These are phyloP conservation scores for Parazoanthus atlanticus DNA, from an alignment of 92 coral and sea anemone species.

Conservation along the genomic window DNA sequence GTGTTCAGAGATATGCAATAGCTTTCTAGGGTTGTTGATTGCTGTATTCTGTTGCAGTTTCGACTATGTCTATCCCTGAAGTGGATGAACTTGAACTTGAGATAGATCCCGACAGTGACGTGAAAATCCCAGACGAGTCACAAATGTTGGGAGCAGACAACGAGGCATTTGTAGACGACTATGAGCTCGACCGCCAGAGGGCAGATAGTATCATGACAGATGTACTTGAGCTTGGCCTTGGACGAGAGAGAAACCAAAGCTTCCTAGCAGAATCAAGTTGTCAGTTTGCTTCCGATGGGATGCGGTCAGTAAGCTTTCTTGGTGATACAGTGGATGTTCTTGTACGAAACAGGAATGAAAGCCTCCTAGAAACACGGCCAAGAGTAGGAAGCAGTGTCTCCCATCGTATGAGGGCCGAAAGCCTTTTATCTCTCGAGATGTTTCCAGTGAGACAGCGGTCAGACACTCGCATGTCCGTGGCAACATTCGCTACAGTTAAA, in stretches of 20 bases:
- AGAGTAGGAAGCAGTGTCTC: background rate
- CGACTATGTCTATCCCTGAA: background rate
- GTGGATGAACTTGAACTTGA: background rate
- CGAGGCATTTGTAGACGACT: constrained; percentile 7
- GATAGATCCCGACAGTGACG: background rate
- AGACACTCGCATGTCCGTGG: background rate
- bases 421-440: constrained; percentile 1
- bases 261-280: background rate
- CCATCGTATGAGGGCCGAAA: constrained; percentile 1
- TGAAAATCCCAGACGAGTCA: background rate
- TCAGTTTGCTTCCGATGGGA: constrained; percentile 23
- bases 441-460: constrained; percentile 14
- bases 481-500: background rate
- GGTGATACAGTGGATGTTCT: background rate
- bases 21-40: too few species aligned
- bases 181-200: background rate
- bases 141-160: background rate
- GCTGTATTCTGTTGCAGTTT: background rate
- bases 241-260: constrained; percentile 19
- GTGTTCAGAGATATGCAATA: too few species aligned
- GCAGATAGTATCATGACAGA: background rate
- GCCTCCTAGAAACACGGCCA: background rate
- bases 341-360: constrained; percentile 13
- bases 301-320: constrained; percentile 12
- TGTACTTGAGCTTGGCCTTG: background rate